Percentiles rank a stretch among this genome's conserved stretches.
phyloP scores from a whole-genome alignment of 2,888 invertebrate genomes.

The Pyrocoelia pectoralis region DNA sequence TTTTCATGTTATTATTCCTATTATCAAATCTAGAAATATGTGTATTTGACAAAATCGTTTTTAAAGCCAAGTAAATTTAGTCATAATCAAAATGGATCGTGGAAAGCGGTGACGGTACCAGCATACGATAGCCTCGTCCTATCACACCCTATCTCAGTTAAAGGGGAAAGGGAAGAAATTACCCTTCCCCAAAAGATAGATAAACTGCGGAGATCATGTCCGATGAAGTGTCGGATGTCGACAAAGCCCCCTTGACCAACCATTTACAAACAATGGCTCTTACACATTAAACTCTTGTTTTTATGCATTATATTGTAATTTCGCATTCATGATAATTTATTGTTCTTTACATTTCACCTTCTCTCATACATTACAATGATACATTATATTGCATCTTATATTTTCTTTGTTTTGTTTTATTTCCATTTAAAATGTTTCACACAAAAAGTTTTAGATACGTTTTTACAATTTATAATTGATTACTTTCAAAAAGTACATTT shows the following conservation, averaged over 20 bases:
- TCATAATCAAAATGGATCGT: slow-evolving; percentile 26
- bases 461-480: too few species aligned
- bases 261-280: slow-evolving; percentile 21
- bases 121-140: slow-evolving; percentile 32
- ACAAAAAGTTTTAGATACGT: too few species aligned
- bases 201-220: slow-evolving; percentile 27
- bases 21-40: not conserved
- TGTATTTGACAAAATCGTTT: slow-evolving; percentile 29
- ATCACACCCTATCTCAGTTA: slow-evolving; percentile 32
- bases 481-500: too few species aligned
- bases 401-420: too few species aligned
- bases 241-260: slow-evolving; percentile 31
- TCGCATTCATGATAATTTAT: slow-evolving; percentile 15
- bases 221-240: slow-evolving; percentile 34
- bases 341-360: slow-evolving; percentile 5
- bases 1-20: not conserved
- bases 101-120: slow-evolving; percentile 36
- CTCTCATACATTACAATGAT: slow-evolving; percentile 2
- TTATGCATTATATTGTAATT: slow-evolving; percentile 24
- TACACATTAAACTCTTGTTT: slow-evolving; percentile 17
- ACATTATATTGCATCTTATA: not conserved
- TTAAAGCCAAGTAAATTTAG: slow-evolving; percentile 25
- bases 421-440: too few species aligned
- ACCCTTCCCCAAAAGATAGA: slow-evolving; percentile 31
- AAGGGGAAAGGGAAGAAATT: slow-evolving; percentile 32